Base-by-base conservation (phyloP, 2,113 vertebrate genomes). In the Dasyornis broadbenti region DNA sequence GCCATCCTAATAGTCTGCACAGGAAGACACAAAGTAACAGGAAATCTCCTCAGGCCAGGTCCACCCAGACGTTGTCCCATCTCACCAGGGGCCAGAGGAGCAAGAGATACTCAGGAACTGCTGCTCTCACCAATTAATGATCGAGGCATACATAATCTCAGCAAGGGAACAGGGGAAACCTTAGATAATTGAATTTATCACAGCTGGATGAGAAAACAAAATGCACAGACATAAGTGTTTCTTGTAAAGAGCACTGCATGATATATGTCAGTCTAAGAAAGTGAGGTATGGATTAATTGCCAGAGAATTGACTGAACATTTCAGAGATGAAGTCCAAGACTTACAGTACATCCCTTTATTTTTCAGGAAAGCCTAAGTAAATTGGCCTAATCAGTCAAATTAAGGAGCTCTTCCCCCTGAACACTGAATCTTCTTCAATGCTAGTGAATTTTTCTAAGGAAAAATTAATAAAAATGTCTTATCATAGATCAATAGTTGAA, bases 381-480 rank as follows among this genome's bases (percentile, higher is more conserved):
- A 95, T 97, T 95, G 92, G 76, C 28, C 83, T 90, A 93, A 96
- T 96, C 94, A 89, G 90, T 97, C 91, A 97, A 92, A 96, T 94
- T 92, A 97, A 96, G 91, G 31, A 96, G 76, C 61, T 92, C 45
- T 81, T 79, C 54, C 42, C 39, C 24, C 53, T 21, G 31, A n/a
- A 85, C 35, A 23, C 53, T 94, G 90, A 95, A 96, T 95, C 52
- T 95, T 87, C 65, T 86, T 77, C 88, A 94, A 90, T 64, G 72
- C 7, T 92, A 82, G 81, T 86, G 96, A 94, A 96, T 94, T 96
- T 96, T 96, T 95, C 84, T 94, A 80, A 90, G 69, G 92, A 90
- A 97, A 96, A 95, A 97, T 95, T 97, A 97, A 97, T 97, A 97
- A 97, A 96, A 97, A 95, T 94, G 90, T 95, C 94, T 97, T 96